Evolutionary conservation across 2,113 vertebrate species (phyloP).

Genomic region (Taxidea taxus): DNA sequence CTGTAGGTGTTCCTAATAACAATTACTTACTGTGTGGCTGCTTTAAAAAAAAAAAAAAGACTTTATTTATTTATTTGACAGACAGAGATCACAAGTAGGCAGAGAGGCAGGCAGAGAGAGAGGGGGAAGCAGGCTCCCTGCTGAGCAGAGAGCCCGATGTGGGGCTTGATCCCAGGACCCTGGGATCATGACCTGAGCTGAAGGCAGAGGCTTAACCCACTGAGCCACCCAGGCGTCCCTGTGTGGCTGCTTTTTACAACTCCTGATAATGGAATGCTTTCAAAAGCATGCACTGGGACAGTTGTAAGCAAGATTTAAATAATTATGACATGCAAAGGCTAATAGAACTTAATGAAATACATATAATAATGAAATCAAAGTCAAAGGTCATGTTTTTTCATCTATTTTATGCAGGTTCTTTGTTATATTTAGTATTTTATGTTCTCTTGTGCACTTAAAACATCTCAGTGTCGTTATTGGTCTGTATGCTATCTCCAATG

Average conservation of each 20-base stretch:
- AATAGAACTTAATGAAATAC: slow-evolving; percentile 1
- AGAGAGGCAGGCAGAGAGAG: no score
- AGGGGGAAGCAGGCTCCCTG: no score
- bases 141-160: no score
- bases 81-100: no score
- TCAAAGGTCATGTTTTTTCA: background rate
- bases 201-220: no score
- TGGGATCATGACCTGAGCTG: no score
- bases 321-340: background rate
- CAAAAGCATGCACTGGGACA: background rate
- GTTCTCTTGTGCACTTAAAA: background rate
- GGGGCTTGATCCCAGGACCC: no score
- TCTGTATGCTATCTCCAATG: background rate
- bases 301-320: background rate
- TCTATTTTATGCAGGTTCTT: background rate
- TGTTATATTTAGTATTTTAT: background rate
- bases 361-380: background rate
- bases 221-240: no score
- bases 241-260: background rate
- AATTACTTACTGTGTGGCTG: background rate
- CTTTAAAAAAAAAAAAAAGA: no score
- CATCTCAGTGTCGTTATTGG: background rate
- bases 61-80: no score
- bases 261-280: background rate
- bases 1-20: background rate